Evolutionary conservation across 2,888 invertebrate species (phyloP), one percentile per base, ranked within the genome.

Genomic region (Carterocephalus palaemon): DNA sequence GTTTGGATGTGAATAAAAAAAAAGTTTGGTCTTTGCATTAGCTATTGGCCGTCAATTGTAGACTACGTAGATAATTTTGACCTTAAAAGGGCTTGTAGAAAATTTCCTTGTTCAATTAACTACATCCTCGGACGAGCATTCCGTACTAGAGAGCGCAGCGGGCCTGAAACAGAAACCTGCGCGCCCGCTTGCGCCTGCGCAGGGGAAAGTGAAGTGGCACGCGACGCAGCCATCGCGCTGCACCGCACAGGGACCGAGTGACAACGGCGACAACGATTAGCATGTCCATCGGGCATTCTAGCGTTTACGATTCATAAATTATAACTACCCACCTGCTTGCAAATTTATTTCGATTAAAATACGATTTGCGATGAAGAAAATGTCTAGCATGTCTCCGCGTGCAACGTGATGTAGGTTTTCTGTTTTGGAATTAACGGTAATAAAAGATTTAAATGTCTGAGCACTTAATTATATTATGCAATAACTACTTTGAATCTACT

Each of bases 141-240:
- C 76, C 70, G 56, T 48, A 54, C 66, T 70, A 77, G 76, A 80
- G 78, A 77, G 74, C 68, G 71, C 60, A 62, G 61, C 65, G 63
- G 65, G 70, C 64, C 68, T 72, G 71, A 77, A 78, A 78, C 75
- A 76, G 77, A 78, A 75, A 72, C 67, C 61, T 60, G 60, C 62
- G 60, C 56, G 54, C 62, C 56, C 63, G 62, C 53, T 54, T 59
- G 58, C 59, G n/a, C n/a, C n/a, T n/a, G 58, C 53, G 60, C 64
- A 58, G 70, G 80, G 70, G 84, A 84, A 84, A 85, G 83, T 80
- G 77, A 78, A 64, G 50, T 34, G 13, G 51, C 82, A 80, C 80
- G 79, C 82, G 77, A 78, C 71, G 62, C 60, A 60, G 69, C 75
- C 70, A 70, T 24, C 4, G 6, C n/a, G 2, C n/a, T 4, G 17